A percentile compares a stretch with the other conserved stretches of the same genome.
These are phyloP conservation scores for Zygaena filipendulae DNA, from an alignment of 2,888 invertebrate genomes.

Conservation along the genomic window DNA sequence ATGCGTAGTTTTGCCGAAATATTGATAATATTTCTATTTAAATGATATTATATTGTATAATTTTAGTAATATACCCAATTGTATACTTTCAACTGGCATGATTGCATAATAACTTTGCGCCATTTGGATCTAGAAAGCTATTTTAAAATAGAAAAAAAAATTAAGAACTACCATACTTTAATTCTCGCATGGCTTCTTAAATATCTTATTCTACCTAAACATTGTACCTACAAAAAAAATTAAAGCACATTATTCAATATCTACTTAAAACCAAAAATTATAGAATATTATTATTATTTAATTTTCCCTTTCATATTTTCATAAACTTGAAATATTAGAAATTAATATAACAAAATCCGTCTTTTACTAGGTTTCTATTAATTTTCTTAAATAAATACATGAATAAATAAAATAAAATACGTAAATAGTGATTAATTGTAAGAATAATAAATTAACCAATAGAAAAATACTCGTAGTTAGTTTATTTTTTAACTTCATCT, in stretches of 20 bases:
- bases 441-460: slow-evolving; percentile 52
- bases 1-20: slow-evolving; percentile 61
- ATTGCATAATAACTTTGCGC: slow-evolving; percentile 51
- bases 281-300: neutral
- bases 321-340: slow-evolving; percentile 17
- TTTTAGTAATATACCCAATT: slow-evolving; percentile 63
- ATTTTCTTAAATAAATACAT: no score
- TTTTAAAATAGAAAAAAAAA: slow-evolving; percentile 9
- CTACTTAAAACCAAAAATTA: slow-evolving; percentile 5
- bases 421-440: slow-evolving; percentile 60
- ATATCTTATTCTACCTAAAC: slow-evolving; percentile 19
- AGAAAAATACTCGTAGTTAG: slow-evolving; percentile 54
- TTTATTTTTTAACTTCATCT: slow-evolving; percentile 47
- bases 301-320: slow-evolving; percentile 11
- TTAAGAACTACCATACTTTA: slow-evolving; percentile 26
- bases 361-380: slow-evolving; percentile 51
- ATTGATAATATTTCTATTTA: slow-evolving; percentile 44
- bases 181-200: slow-evolving; percentile 58
- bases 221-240: slow-evolving; percentile 18
- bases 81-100: slow-evolving; percentile 50
- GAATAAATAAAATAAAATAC: slow-evolving; percentile 56
- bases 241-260: slow-evolving; percentile 12
- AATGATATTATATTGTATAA: slow-evolving; percentile 49
- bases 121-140: slow-evolving; percentile 28
- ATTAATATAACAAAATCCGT: slow-evolving; percentile 43